Base-by-base conservation (phyloP, 53 echinoderm and acorn worm genomes). In the Arbacia lixula region DNA sequence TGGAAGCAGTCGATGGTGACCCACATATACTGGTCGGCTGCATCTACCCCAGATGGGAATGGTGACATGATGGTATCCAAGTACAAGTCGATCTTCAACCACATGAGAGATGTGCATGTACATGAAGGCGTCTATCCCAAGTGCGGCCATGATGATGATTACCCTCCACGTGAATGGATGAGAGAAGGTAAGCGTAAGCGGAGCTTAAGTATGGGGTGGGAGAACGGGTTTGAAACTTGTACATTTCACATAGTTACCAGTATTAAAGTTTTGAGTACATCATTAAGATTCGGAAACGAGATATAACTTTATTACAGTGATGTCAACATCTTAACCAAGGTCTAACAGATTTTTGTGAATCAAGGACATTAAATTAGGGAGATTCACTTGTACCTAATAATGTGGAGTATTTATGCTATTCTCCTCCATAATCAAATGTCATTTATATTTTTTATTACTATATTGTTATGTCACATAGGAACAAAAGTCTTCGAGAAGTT, bases 1-100 rank as follows among this genome's bases (percentile, higher is more conserved):
- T 91, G 91, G 88, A 72, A 46, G 22, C 31, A 58, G 69, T 55
- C 66, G 39, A 84, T 91, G 2, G 60, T 77, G 2, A 88, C 65
- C 56, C 92, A 91, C 38, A n/a, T 91, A 0, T 88, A 88, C 21
- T 91, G 88, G 92, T 79, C 56, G 33, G 91, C 91, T 21, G 35
- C 75, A 20, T 87, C 91, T 4, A 87, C 91, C 6, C 53, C 66
- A 17, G 85, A 88, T 72, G 88, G 91, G 2, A 32, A 91, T 79
- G 85, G 85, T 10, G 71, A 84, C 2, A 28, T 87, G 0, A 91
- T 91, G 69, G 76, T 41, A 0, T 69, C 91, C 3, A 88, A 91
- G 55, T 91, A 51, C 53, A 69, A 56, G 21, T 88, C 88, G 0
- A 12, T 91, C 9, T 30, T 76, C 2, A 69, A 79, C 33, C 91